Conservation (phyloP, 2,888 invertebrate genomes). For the Coleophora flavipennella region DNA sequence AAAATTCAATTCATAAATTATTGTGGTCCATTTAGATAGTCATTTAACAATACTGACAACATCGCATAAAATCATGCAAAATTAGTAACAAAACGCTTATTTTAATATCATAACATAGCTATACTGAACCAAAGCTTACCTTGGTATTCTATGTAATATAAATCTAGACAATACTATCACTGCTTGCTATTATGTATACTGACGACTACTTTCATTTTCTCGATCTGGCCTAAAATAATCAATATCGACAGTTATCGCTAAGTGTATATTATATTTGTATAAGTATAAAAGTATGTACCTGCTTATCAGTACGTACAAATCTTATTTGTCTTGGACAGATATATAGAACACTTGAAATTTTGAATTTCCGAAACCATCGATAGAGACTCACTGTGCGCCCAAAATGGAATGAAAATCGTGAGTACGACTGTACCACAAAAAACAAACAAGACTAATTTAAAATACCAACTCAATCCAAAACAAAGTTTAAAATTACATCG, state of each 20-base stretch:
- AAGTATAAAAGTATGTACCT: slow-evolving; percentile 12
- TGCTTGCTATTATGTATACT: slow-evolving; percentile 11
- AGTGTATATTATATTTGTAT: slow-evolving; percentile 18
- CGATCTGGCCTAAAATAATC: slow-evolving; percentile 28
- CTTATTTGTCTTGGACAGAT: not conserved
- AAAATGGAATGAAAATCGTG: not conserved
- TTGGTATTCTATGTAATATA: slow-evolving; percentile 3
- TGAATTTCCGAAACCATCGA: not conserved
- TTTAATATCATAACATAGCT: slow-evolving; percentile 16
- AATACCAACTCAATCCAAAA: not conserved
- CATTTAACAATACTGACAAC: slow-evolving; percentile 21
- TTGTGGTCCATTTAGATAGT: slow-evolving; percentile 58
- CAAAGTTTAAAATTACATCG: slow-evolving; percentile 1
- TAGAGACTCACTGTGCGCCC: not conserved
- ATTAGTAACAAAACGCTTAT: slow-evolving; percentile 41
- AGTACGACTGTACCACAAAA: not conserved
- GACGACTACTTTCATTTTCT: slow-evolving; percentile 24
- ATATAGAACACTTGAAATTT: not conserved
- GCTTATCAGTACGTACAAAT: too few species aligned
- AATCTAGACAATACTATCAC: slow-evolving; percentile 9
- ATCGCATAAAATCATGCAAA: slow-evolving; percentile 50
- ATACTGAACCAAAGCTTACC: too few species aligned
- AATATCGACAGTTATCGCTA: slow-evolving; percentile 44
- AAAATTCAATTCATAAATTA: slow-evolving; percentile 21
- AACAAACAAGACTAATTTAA: not conserved